These are phyloP conservation scores for Choristoneura fumiferana DNA, from an alignment of 1,140 invertebrate genomes.

Conservation along the genomic window DNA sequence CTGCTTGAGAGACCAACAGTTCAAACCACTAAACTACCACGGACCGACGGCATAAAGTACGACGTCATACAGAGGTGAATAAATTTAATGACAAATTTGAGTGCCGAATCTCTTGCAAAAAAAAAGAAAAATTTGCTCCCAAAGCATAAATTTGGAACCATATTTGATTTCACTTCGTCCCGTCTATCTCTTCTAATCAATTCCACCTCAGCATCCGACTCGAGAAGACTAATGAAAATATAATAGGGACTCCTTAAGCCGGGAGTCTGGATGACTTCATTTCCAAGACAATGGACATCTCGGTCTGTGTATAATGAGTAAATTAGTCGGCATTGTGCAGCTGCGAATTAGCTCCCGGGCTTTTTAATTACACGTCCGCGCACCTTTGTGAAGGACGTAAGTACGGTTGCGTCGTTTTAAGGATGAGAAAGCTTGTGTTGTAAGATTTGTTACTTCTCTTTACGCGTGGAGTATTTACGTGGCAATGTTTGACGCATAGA, in stretches of 20 bases:
- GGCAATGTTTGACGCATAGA: too few relatives aligned
- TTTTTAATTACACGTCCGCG: too few relatives aligned
- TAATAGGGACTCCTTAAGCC: background rate
- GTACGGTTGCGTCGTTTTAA: too few relatives aligned
- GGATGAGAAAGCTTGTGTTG: too few relatives aligned
- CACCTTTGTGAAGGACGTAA: too few relatives aligned
- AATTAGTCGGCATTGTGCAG: constrained; percentile 11
- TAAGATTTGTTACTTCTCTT: too few relatives aligned
- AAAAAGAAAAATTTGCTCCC: background rate
- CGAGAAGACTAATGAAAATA: background rate
- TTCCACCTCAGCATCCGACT: background rate
- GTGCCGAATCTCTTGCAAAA: background rate
- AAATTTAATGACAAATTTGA: background rate
- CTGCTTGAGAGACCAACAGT: too few relatives aligned
- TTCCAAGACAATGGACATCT: constrained; percentile 5
- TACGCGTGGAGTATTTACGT: too few relatives aligned
- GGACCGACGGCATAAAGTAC: too few relatives aligned
- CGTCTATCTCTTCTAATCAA: background rate
- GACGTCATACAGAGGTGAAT: too few relatives aligned
- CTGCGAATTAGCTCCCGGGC: background rate
- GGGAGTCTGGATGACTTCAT: background rate
- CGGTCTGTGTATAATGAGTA: constrained; percentile 13
- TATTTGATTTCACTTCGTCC: background rate
- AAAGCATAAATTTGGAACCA: background rate
- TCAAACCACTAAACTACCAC: too few relatives aligned